phyloP scores from a whole-genome alignment of 2,888 invertebrate genomes.

The Agonopterix subpropinquella region DNA sequence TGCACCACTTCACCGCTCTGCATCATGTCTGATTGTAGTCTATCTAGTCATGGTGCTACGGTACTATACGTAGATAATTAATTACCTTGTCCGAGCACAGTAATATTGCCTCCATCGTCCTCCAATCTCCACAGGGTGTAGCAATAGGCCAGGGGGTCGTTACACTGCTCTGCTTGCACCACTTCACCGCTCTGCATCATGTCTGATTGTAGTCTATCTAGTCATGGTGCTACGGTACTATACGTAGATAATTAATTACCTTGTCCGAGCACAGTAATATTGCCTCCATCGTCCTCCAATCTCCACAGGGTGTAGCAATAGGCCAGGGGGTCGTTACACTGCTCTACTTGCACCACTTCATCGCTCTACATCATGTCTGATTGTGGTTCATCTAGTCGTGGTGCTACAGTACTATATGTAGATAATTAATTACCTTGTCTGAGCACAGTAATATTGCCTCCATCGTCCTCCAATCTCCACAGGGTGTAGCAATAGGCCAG shows the following conservation, averaged over 20 bases:
- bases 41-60: no score
- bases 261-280: constrained; percentile 81
- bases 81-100: constrained; percentile 83
- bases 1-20: constrained; percentile 48
- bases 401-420: no score
- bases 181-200: constrained; percentile 48
- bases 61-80: neutral
- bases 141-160: constrained; percentile 80
- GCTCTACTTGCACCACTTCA: constrained; percentile 53
- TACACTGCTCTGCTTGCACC: constrained; percentile 62
- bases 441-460: constrained; percentile 78
- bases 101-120: constrained; percentile 74
- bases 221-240: no score
- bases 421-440: constrained; percentile 80
- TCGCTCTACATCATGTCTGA: constrained; percentile 46
- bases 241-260: constrained; percentile 63
- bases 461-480: constrained; percentile 78
- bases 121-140: constrained; percentile 83
- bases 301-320: constrained; percentile 85
- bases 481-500: constrained; percentile 84
- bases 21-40: constrained; percentile 31
- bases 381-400: neutral
- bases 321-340: constrained; percentile 77
- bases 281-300: constrained; percentile 75
- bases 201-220: constrained; percentile 20